Percentiles rank a stretch among this genome's conserved stretches.
phyloP scores from a whole-genome alignment of 2,113 vertebrate genomes.

The Heptranchias perlo region DNA sequence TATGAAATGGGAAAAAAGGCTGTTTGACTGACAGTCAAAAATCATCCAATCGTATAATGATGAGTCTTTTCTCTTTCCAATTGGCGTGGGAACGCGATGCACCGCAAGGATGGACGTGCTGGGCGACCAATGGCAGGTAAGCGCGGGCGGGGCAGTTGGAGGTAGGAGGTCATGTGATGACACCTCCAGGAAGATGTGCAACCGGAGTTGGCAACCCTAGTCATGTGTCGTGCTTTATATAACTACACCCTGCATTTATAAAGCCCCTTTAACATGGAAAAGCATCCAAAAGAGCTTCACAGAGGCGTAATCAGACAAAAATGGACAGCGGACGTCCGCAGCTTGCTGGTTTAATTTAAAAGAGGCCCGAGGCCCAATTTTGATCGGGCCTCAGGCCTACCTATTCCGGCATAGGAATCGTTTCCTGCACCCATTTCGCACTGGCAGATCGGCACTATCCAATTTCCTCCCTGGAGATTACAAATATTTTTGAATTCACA shows the following conservation, averaged over 20 bases:
- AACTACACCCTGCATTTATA: background rate
- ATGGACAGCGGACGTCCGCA: background rate
- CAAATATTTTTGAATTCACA: background rate
- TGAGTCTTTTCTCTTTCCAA: too few relatives aligned
- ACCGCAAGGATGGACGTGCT: too few relatives aligned
- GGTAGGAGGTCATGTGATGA: too few relatives aligned
- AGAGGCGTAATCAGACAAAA: background rate
- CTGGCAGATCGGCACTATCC: background rate
- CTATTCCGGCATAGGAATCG: background rate
- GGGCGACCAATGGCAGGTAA: too few relatives aligned
- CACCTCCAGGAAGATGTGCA: too few relatives aligned
- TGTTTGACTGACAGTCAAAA: too few relatives aligned
- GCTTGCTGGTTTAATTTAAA: background rate
- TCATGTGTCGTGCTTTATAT: background rate
- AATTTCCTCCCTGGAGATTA: background rate
- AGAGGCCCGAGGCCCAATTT: background rate
- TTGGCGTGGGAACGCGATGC: too few relatives aligned
- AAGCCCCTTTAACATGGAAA: background rate
- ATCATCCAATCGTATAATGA: too few relatives aligned
- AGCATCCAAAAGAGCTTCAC: background rate
- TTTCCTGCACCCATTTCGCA: background rate
- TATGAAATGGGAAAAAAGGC: too few relatives aligned
- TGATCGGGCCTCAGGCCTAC: background rate
- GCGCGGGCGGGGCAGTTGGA: too few relatives aligned
- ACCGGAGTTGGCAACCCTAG: too few relatives aligned